phyloP scores from a whole-genome alignment of 2,888 invertebrate species.

The Pomacea canaliculata region DNA sequence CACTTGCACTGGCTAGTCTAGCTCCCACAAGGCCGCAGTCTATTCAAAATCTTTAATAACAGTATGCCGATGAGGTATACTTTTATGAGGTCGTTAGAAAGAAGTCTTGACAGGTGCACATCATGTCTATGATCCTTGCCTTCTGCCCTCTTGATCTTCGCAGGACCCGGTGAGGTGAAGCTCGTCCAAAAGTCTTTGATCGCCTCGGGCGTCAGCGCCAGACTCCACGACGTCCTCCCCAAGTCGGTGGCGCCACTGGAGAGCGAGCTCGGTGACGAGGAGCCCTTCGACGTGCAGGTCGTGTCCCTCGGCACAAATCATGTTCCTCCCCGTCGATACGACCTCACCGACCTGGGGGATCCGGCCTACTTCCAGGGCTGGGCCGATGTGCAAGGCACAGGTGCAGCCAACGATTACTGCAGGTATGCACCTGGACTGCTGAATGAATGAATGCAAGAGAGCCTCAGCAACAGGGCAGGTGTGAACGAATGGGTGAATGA shows the following conservation, averaged over 20 bases:
- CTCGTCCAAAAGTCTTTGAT: conserved; percentile 24
- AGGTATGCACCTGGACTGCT: conserved; percentile 32
- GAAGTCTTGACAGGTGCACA: no score
- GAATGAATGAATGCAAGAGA: background rate
- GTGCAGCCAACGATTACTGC: conserved; percentile 54
- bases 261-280: conserved; percentile 33
- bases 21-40: no score
- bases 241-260: conserved; percentile 33
- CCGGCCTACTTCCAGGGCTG: conserved; percentile 45
- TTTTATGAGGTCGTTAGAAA: no score
- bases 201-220: conserved; percentile 1
- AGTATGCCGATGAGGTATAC: no score
- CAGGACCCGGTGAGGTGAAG: conserved; percentile 17
- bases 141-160: no score
- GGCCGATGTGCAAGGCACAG: conserved; percentile 51
- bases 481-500: no score
- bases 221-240: conserved; percentile 23
- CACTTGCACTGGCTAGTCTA: no score
- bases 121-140: no score
- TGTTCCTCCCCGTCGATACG: conserved; percentile 39
- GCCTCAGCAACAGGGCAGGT: background rate
- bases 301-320: conserved; percentile 29
- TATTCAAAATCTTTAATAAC: no score
- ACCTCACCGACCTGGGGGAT: conserved; percentile 43
- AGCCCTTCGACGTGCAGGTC: conserved; percentile 35